Evolutionary conservation across 2,797 vertebrate genomes (phyloP).

Genomic region (Columba guinea): DNA sequence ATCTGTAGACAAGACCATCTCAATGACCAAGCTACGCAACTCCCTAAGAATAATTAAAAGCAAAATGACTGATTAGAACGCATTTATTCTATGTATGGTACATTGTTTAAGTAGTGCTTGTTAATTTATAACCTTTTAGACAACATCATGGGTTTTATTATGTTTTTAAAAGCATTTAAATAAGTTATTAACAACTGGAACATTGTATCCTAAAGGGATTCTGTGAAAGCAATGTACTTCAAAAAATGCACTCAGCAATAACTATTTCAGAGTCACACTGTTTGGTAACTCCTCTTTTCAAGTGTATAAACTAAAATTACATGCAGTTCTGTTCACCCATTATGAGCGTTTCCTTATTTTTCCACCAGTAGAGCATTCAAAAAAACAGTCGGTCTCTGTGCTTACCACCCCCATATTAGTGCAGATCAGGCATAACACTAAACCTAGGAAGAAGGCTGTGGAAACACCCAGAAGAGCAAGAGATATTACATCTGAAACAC

Average conservation of each 20-base stretch:
- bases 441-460: background rate
- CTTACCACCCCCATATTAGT: background rate
- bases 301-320: constrained; percentile 12
- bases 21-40: constrained; percentile 92
- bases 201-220: background rate
- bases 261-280: constrained; percentile 7
- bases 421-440: background rate
- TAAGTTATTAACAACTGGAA: constrained; percentile 42
- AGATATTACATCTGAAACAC: background rate
- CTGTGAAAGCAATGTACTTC: background rate
- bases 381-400: background rate
- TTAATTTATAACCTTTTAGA: constrained; percentile 52
- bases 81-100: constrained; percentile 21
- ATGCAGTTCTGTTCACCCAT: background rate
- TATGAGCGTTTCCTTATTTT: background rate
- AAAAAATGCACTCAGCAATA: background rate
- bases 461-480: background rate
- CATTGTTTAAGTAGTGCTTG: background rate
- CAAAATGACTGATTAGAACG: constrained; percentile 42
- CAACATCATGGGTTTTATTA: background rate
- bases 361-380: background rate
- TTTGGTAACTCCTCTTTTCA: constrained; percentile 29
- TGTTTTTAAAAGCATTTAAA: constrained; percentile 25
- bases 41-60: constrained; percentile 82
- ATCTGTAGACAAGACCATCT: constrained; percentile 99